Evolutionary conservation across 2,113 vertebrate genomes (phyloP).

Genomic region (Chelonoidis abingdonii): DNA sequence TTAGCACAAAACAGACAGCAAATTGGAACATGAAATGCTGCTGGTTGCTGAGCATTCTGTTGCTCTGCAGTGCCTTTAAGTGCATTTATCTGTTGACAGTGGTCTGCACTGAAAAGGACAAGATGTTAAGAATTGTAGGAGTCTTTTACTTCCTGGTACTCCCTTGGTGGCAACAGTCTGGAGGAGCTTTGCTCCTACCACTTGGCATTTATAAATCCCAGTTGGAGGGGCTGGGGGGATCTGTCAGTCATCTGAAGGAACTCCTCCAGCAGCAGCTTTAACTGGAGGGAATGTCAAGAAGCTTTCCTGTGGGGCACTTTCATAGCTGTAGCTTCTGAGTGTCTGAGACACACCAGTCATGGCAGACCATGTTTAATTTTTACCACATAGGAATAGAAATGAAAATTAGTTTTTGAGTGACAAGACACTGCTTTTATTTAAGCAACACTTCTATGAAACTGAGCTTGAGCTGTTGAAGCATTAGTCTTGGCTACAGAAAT

Average conservation of each 20-base stretch:
- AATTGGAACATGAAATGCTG: constrained; percentile 65
- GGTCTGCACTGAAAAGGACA: not conserved
- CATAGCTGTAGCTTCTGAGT: not conserved
- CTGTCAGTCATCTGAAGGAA: not conserved
- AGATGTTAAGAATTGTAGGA: not conserved
- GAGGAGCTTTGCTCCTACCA: not conserved
- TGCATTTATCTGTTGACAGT: constrained; percentile 37
- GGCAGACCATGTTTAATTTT: not conserved
- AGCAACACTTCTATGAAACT: not conserved
- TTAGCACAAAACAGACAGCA: constrained; percentile 22
- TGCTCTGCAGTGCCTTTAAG: constrained; percentile 63
- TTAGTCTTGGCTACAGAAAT: not conserved
- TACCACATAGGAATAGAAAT: not conserved
- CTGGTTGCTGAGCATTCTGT: constrained; percentile 44
- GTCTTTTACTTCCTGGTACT: not conserved
- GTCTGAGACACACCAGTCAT: not conserved
- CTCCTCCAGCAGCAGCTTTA: not conserved
- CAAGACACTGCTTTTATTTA: not conserved
- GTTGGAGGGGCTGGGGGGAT: not conserved
- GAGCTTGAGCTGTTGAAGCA: not conserved
- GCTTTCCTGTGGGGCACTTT: not conserved
- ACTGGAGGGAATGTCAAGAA: not conserved
- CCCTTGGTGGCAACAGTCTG: not conserved
- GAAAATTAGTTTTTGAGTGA: constrained; percentile 28
- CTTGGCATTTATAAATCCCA: not conserved